Conservation (phyloP, 2,888 invertebrate genomes). For the Tanypteryx hageni region DNA sequence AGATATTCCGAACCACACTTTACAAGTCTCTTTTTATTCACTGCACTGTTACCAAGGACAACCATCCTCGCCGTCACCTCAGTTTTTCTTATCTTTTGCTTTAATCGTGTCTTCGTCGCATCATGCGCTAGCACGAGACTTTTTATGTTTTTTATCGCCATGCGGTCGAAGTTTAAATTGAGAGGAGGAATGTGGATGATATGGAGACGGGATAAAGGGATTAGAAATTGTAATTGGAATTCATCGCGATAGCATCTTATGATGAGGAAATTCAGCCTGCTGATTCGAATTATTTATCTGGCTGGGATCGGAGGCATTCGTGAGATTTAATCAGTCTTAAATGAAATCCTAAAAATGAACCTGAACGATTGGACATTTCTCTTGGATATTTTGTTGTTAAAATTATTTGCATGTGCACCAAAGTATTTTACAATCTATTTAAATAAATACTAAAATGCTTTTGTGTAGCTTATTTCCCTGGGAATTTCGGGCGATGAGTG, state of each 20-base stretch:
- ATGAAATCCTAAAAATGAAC: too few species aligned
- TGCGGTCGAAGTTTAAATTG: background rate
- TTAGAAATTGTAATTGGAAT: background rate
- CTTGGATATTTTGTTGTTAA: too few species aligned
- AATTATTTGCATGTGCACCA: too few species aligned
- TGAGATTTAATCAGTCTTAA: too few species aligned
- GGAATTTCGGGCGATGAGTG: background rate
- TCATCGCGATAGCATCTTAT: too few species aligned
- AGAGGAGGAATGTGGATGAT: background rate
- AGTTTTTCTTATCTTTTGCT: constrained; percentile 23
- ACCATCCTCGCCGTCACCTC: constrained; percentile 31
- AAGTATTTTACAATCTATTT: too few species aligned
- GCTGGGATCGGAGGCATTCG: too few species aligned
- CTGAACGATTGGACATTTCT: too few species aligned
- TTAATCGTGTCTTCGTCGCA: constrained; percentile 6
- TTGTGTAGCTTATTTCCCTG: background rate
- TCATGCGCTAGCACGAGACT: background rate
- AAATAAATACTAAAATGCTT: too few species aligned
- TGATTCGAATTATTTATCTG: too few species aligned
- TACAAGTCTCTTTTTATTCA: constrained; percentile 33
- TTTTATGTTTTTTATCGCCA: background rate
- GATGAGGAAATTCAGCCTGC: too few species aligned
- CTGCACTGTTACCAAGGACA: constrained; percentile 44
- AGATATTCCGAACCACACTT: constrained; percentile 39
- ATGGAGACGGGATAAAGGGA: background rate